Evolutionary conservation across 1,140 invertebrate genomes (phyloP).

Genomic region (Drosophila equinoxialis): DNA sequence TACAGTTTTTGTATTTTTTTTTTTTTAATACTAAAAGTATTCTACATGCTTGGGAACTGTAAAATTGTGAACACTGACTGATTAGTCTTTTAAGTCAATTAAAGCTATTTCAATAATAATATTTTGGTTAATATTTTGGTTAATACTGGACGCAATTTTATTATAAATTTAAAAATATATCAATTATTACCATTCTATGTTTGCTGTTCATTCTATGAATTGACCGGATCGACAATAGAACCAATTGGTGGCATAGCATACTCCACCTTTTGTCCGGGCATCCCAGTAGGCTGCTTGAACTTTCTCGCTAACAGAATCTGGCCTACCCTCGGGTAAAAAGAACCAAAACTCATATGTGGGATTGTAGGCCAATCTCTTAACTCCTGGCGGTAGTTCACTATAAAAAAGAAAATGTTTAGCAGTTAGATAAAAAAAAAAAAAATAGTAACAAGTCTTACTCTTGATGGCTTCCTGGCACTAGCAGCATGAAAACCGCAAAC

Average conservation of each 20-base stretch:
- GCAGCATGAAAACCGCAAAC: conserved; percentile 37
- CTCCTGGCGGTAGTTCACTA: background rate
- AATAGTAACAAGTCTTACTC: conserved; percentile 11
- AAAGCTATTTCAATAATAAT: no score
- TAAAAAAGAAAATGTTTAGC: background rate
- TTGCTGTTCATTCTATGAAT: background rate
- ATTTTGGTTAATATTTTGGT: no score
- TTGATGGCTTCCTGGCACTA: conserved; percentile 25
- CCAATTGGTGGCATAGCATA: conserved; percentile 53
- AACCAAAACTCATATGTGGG: conserved; percentile 66
- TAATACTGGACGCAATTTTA: no score
- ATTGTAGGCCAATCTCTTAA: conserved; percentile 45
- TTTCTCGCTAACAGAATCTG: conserved; percentile 6
- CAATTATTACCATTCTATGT: no score
- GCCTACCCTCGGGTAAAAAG: conserved; percentile 48
- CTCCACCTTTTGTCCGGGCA: conserved; percentile 31
- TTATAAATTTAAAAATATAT: no score
- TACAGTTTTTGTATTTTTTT: no score
- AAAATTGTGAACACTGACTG: no score
- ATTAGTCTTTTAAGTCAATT: no score
- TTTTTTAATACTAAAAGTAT: no score
- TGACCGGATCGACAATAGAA: conserved; percentile 36
- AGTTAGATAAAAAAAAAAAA: background rate
- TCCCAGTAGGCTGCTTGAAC: conserved; percentile 39
- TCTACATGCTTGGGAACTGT: no score